These are phyloP conservation scores for Machimus rusticus DNA, from an alignment of 2,888 invertebrate genomes.

Conservation along the genomic window DNA sequence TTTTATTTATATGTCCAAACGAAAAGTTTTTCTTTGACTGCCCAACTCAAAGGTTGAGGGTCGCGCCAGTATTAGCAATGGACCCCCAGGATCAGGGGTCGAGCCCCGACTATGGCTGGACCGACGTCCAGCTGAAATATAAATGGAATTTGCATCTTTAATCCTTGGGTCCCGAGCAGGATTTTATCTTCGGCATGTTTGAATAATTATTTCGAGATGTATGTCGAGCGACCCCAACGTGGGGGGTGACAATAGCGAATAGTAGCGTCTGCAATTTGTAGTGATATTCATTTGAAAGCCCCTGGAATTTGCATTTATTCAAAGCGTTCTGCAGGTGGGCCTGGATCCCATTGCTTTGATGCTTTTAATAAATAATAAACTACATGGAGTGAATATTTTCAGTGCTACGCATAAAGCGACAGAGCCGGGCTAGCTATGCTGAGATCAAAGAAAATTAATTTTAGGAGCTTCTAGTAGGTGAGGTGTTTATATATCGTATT, in stretches of 20 bases:
- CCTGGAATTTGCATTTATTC: neutral
- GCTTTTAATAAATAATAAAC: neutral
- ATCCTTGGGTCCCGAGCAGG: neutral
- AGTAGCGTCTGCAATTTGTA: neutral
- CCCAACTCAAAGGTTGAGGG: neutral
- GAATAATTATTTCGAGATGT: neutral
- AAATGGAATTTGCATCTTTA: constrained; percentile 17
- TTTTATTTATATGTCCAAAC: constrained; percentile 9
- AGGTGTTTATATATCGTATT: neutral
- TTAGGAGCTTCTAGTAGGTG: neutral
- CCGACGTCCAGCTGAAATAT: neutral
- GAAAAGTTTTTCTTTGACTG: constrained; percentile 28
- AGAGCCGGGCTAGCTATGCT: neutral
- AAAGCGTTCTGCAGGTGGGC: neutral
- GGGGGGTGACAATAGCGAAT: neutral
- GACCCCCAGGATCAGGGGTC: neutral
- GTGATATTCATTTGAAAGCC: neutral
- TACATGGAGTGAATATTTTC: neutral
- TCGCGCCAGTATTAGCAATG: neutral
- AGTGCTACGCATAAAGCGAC: neutral
- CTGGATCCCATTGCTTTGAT: neutral
- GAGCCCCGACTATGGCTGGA: neutral
- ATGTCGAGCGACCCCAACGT: neutral
- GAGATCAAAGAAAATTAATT: neutral
- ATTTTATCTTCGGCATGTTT: neutral